A percentile compares a stretch with the other conserved stretches of the same genome.
Evolutionary conservation across 2,797 vertebrate genomes (phyloP).

Genomic region (Chrosomus eos): DNA sequence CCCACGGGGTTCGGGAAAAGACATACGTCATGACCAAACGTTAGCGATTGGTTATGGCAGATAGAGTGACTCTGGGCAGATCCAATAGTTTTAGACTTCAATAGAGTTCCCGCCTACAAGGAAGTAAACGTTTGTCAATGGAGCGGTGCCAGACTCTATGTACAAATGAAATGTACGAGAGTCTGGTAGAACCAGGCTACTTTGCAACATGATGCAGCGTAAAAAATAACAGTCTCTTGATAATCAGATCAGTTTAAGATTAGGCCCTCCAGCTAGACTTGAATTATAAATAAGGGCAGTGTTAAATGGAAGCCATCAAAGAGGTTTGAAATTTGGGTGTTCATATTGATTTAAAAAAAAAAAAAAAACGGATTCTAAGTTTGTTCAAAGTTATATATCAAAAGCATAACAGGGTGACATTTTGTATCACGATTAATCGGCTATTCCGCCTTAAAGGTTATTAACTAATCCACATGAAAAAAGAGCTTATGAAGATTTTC

Average conservation of each 20-base stretch:
- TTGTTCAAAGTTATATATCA: neutral
- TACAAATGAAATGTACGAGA: too few relatives aligned
- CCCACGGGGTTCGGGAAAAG: too few relatives aligned
- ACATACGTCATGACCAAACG: too few relatives aligned
- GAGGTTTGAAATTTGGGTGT: neutral
- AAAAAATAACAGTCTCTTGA: constrained; percentile 45
- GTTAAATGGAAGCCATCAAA: constrained; percentile 24
- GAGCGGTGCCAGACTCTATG: too few relatives aligned
- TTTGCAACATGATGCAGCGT: constrained; percentile 12
- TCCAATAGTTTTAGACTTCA: too few relatives aligned
- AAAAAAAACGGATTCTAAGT: neutral
- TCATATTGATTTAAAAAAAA: constrained; percentile 35
- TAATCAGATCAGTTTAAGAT: constrained; percentile 44
- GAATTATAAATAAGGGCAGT: constrained; percentile 45
- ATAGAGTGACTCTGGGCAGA: too few relatives aligned
- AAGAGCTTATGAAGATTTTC: neutral
- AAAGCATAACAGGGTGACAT: neutral
- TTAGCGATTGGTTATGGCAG: too few relatives aligned
- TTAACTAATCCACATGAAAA: neutral
- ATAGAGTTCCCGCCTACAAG: too few relatives aligned
- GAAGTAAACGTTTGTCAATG: too few relatives aligned
- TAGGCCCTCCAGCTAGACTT: constrained; percentile 15
- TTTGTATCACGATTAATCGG: constrained; percentile 30
- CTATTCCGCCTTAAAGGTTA: neutral
- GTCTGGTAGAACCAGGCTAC: too few relatives aligned